Conservation (phyloP, 2,113 vertebrate species). For the Syngnathus typhle region DNA sequence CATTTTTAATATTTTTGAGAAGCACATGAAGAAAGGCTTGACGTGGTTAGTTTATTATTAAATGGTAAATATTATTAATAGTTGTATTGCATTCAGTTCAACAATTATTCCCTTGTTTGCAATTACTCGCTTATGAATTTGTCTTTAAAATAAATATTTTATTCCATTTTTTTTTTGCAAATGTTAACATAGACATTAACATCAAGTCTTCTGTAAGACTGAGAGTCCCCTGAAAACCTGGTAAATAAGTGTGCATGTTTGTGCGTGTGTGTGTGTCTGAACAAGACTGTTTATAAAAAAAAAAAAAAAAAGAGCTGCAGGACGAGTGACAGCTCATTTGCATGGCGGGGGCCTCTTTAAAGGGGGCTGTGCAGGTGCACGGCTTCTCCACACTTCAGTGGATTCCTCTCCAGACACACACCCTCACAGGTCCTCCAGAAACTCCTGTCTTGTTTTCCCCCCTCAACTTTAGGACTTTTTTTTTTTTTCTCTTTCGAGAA, state of each 20-base stretch:
- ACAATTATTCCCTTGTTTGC: too few relatives aligned
- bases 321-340: conserved; percentile 63
- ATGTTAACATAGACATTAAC: not conserved
- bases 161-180: too few relatives aligned
- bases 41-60: too few relatives aligned
- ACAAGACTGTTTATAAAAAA: conserved; percentile 38
- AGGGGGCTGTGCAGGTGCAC: conserved; percentile 56
- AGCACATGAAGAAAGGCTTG: too few relatives aligned
- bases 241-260: not conserved
- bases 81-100: too few relatives aligned
- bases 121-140: too few relatives aligned
- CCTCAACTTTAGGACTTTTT: not conserved
- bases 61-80: too few relatives aligned
- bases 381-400: conserved; percentile 46
- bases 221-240: not conserved
- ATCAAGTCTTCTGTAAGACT: not conserved
- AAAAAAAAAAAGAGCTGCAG: conserved; percentile 34
- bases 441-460: not conserved
- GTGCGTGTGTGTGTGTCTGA: not conserved
- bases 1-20: too few relatives aligned
- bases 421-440: not conserved
- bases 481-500: conserved; percentile 8
- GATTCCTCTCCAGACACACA: conserved; percentile 22
- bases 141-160: too few relatives aligned
- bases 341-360: conserved; percentile 59